Base-by-base conservation (phyloP, 2,888 invertebrate species). In the Drosophila incognita region DNA sequence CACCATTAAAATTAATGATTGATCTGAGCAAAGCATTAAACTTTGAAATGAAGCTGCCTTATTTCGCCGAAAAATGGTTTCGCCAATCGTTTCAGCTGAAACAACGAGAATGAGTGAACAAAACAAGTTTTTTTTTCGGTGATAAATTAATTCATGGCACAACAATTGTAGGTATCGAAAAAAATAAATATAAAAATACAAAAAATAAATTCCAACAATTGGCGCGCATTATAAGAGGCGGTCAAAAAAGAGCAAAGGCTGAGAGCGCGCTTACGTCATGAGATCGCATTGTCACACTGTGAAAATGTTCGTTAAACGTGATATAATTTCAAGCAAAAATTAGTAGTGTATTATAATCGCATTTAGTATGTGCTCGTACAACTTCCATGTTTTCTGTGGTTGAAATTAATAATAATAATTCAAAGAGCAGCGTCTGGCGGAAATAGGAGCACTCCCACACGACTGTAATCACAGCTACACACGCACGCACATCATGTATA, bases 181-280 rank as follows among this genome's bases (percentile, higher is more conserved):
- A 13, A 6, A 21, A 59, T 8, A 61, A 42, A 66, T 18, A 49
- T 35, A 48, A 15, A 36, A 6, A 27, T 0, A 27, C 29, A 27
- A 11, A 8, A 62, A 60, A 63, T 57, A 61, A 66, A 68, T 48
- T 54, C 38, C 57, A 61, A 61, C 46, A 62, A 62, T 75, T 75
- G 64, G 49, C 69, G 51, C 56, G 46, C 46, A 60, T 57, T 68
- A 42, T 29, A 35, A 31, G 31, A 65, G 48, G 66, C 54, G 42
- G 49, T 40, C 57, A 65, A 51, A 31, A 54, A 48, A 42, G 64
- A 48, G 51, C 42, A 52, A 15, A 13, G 36, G 7, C 73, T 42
- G 69, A 40, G 57, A 61, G 61, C 54, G n/a, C 7, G 72, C 66
- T 84, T 86, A 86, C 83, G 83, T 84, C 87, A 83, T 83, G 64